A percentile compares a stretch with the other conserved stretches of the same genome.
phyloP scores from a whole-genome alignment of 2,888 invertebrate species.

The Junonia oenone region DNA sequence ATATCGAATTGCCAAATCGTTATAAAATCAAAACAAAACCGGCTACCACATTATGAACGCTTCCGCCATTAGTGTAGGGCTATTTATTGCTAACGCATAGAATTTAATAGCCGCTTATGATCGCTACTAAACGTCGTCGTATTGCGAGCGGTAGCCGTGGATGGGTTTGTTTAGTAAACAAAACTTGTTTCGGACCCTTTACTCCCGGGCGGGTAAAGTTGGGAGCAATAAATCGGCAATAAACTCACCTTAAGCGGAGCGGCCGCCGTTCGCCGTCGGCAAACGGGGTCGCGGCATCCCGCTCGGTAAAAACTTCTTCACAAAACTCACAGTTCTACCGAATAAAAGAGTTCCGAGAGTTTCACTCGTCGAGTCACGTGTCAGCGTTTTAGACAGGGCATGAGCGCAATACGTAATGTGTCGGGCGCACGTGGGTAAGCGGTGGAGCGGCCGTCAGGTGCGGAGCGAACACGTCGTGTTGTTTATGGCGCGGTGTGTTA shows the following conservation, averaged over 20 bases:
- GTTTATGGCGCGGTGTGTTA: slow-evolving; percentile 74
- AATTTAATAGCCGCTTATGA: slow-evolving; percentile 21
- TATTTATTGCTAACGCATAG: slow-evolving; percentile 30
- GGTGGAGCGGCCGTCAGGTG: slow-evolving; percentile 47
- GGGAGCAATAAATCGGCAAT: slow-evolving; percentile 73
- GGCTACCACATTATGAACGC: background rate
- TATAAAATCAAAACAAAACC: slow-evolving; percentile 5
- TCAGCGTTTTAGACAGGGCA: slow-evolving; percentile 70
- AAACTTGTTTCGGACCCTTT: slow-evolving; percentile 52
- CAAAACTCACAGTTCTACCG: slow-evolving; percentile 68
- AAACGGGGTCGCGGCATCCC: slow-evolving; percentile 67
- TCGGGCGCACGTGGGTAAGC: slow-evolving; percentile 65
- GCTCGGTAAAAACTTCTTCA: slow-evolving; percentile 65
- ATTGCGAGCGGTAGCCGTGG: slow-evolving; percentile 40
- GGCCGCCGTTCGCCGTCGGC: slow-evolving; percentile 71
- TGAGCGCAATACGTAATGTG: slow-evolving; percentile 73
- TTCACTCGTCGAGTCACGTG: slow-evolving; percentile 74
- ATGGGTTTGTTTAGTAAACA: slow-evolving; percentile 65
- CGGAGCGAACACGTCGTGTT: slow-evolving; percentile 65
- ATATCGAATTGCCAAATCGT: background rate
- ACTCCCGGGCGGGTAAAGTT: slow-evolving; percentile 50
- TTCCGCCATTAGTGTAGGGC: slow-evolving; percentile 29
- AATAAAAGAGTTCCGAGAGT: slow-evolving; percentile 55
- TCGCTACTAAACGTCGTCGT: slow-evolving; percentile 20
- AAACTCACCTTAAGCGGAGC: slow-evolving; percentile 75